A percentile compares a stretch with the other conserved stretches of the same genome.
Conservation (phyloP, 2,113 vertebrate genomes). For the Tiliqua scincoides region DNA sequence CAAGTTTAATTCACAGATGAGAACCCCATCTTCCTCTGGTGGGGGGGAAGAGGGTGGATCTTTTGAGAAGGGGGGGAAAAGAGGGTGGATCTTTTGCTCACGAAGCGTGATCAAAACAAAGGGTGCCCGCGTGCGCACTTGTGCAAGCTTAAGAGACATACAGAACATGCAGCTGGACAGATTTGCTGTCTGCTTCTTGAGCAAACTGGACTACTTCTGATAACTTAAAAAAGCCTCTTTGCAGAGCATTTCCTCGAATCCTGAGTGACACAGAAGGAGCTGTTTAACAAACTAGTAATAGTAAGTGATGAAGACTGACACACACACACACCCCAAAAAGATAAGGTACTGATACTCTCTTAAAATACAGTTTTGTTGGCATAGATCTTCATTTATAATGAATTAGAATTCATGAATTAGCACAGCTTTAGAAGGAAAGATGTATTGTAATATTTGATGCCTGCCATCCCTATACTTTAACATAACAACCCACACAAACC, state of each 20-base stretch:
- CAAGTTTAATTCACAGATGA: not conserved
- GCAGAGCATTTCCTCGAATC: not conserved
- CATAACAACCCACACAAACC: constrained; percentile 52
- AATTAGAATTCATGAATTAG: constrained; percentile 69
- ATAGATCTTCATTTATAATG: constrained; percentile 64
- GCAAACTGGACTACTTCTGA: not conserved
- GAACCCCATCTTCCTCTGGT: too few species aligned
- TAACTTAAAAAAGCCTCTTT: not conserved
- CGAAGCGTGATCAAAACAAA: not conserved
- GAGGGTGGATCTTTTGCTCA: not conserved
- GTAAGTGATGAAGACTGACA: not conserved
- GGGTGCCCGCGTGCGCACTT: not conserved
- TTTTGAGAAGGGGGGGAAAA: too few species aligned
- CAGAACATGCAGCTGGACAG: not conserved
- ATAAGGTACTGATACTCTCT: not conserved
- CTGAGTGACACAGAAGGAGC: not conserved
- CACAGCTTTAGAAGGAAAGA: constrained; percentile 67
- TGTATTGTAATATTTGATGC: constrained; percentile 64
- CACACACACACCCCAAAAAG: not conserved
- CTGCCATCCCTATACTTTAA: constrained; percentile 53
- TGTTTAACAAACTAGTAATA: not conserved
- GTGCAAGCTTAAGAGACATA: not conserved
- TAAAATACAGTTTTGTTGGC: not conserved
- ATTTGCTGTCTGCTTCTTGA: not conserved
- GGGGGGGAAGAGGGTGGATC: not conserved